Evolutionary conservation across 2,888 invertebrate species (phyloP).

Genomic region (Stenichneumon culpator): DNA sequence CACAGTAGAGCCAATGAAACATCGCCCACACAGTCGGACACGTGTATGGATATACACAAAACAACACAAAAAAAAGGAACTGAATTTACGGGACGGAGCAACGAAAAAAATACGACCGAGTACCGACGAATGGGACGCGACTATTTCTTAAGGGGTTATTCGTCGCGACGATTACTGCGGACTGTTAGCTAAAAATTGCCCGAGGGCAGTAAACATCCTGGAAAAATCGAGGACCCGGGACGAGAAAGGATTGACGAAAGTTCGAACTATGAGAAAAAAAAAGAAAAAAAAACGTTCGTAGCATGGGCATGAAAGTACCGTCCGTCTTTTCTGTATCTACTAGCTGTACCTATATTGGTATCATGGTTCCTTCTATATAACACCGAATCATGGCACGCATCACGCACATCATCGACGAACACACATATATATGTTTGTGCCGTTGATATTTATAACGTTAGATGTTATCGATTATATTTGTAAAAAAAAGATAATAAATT

Average conservation of each 20-base stretch:
- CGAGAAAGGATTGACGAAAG: conserved; percentile 56
- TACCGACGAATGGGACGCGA: conserved; percentile 23
- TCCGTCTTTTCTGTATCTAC: conserved; percentile 71
- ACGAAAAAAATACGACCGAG: conserved; percentile 6
- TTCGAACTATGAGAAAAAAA: conserved; percentile 47
- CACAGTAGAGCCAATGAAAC: background rate
- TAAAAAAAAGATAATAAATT: background rate
- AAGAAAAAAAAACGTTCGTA: conserved; percentile 74
- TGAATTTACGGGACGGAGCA: background rate
- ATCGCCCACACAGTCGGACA: conserved; percentile 13
- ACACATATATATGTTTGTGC: conserved; percentile 25
- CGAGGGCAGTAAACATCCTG: conserved; percentile 23
- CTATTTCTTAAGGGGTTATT: background rate
- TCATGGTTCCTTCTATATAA: conserved; percentile 33
- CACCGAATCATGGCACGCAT: conserved; percentile 57
- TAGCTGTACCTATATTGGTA: conserved; percentile 4
- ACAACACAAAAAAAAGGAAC: background rate
- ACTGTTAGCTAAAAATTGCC: conserved; percentile 39
- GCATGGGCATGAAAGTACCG: conserved; percentile 80
- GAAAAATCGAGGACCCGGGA: conserved; percentile 46
- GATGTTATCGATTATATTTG: conserved; percentile 8
- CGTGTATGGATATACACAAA: background rate
- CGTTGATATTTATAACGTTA: conserved; percentile 29
- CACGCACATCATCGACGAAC: conserved; percentile 57
- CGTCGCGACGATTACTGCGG: conserved; percentile 10